Percentiles rank a stretch among this genome's conserved stretches.
Conservation (phyloP, 2,888 invertebrate species). For the Acanthosepion pharaonis region DNA sequence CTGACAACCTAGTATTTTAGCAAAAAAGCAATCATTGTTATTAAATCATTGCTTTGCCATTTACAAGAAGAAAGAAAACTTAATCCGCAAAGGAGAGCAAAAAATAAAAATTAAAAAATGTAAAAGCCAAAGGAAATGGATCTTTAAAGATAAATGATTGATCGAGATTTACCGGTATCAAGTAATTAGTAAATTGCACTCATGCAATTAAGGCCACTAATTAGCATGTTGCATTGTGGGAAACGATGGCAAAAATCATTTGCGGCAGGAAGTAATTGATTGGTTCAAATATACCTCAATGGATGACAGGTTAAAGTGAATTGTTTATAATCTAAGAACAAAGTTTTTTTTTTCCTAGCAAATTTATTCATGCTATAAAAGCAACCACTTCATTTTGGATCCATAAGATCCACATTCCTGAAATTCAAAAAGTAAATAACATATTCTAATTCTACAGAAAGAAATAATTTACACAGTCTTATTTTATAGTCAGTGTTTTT, state of each 20-base stretch:
- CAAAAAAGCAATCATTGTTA: neutral
- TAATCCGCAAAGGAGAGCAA: neutral
- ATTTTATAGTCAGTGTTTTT: too few species aligned
- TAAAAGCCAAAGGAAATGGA: neutral
- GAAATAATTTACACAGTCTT: neutral
- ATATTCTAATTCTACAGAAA: neutral
- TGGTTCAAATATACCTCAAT: neutral
- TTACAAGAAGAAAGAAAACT: neutral
- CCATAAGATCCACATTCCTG: neutral
- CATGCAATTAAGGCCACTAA: neutral
- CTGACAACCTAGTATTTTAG: neutral
- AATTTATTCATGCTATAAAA: neutral
- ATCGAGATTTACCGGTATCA: neutral
- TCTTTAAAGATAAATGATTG: neutral
- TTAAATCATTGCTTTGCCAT: slow-evolving; percentile 2
- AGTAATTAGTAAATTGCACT: neutral
- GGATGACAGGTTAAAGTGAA: neutral
- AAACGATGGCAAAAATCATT: neutral
- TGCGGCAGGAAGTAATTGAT: neutral
- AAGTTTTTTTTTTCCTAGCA: neutral
- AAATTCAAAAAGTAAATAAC: neutral
- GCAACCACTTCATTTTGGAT: neutral
- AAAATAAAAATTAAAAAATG: neutral
- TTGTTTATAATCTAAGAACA: neutral
- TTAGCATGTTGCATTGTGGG: neutral